These are phyloP conservation scores for Andricus grossulariae DNA, from an alignment of 1,140 invertebrate species.

Conservation along the genomic window DNA sequence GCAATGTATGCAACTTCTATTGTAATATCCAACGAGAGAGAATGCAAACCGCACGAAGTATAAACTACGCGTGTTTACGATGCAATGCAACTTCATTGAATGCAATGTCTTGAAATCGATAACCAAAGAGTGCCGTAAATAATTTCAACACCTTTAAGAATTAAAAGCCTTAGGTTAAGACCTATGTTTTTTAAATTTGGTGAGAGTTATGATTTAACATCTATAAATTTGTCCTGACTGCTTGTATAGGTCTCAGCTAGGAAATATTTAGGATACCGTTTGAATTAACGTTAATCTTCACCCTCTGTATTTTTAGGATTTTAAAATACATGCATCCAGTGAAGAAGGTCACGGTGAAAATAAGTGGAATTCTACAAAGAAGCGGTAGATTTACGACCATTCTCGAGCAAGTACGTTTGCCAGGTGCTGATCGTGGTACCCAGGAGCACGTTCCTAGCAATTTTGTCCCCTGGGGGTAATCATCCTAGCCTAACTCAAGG, in stretches of 20 bases:
- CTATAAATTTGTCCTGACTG: no score
- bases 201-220: no score
- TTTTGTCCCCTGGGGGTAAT: constrained; percentile 60
- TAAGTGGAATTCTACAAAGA: constrained; percentile 51
- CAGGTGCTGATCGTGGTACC: constrained; percentile 56
- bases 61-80: constrained; percentile 23
- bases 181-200: no score
- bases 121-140: neutral
- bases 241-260: neutral
- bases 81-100: constrained; percentile 28
- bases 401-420: constrained; percentile 50
- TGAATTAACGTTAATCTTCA: constrained; percentile 10
- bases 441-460: constrained; percentile 46
- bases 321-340: constrained; percentile 10
- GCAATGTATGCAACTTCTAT: neutral
- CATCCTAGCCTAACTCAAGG: constrained; percentile 47
- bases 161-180: neutral
- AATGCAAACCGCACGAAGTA: neutral
- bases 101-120: constrained; percentile 16
- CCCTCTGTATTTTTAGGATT: constrained; percentile 1
- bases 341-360: constrained; percentile 38
- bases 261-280: constrained; percentile 22
- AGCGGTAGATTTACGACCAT: constrained; percentile 54
- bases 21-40: constrained; percentile 6
- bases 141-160: neutral